phyloP scores from a whole-genome alignment of 1,140 invertebrate genomes.

The Saxidomus purpurata region DNA sequence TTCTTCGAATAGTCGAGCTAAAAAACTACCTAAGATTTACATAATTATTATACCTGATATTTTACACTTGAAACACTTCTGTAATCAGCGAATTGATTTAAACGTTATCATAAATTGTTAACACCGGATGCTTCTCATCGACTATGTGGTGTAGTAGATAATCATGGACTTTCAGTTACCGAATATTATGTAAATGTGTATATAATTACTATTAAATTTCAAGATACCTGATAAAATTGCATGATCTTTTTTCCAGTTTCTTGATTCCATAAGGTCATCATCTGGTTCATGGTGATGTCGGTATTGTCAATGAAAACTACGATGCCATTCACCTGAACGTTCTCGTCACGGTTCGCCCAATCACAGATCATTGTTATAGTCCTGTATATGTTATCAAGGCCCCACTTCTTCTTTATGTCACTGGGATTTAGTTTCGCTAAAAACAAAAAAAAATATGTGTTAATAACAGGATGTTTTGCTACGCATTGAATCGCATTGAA shows the following conservation, averaged over 20 bases:
- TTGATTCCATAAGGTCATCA: slow-evolving; percentile 18
- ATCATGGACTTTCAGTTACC: too few relatives aligned
- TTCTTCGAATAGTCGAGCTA: too few relatives aligned
- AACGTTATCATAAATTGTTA: too few relatives aligned
- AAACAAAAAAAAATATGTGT: not conserved
- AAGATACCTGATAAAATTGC: slow-evolving; percentile 50
- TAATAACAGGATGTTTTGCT: not conserved
- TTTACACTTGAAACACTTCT: too few relatives aligned
- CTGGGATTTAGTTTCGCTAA: not conserved
- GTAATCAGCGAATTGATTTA: too few relatives aligned
- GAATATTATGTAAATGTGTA: too few relatives aligned
- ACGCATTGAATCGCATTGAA: not conserved
- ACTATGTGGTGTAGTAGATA: too few relatives aligned
- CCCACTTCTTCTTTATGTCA: slow-evolving; percentile 39
- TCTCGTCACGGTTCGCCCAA: slow-evolving; percentile 42
- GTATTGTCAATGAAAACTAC: slow-evolving; percentile 36
- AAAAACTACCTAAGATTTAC: too few relatives aligned
- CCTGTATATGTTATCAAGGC: slow-evolving; percentile 17
- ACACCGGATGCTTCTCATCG: too few relatives aligned
- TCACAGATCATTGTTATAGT: slow-evolving; percentile 13
- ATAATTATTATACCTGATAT: too few relatives aligned
- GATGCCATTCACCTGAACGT: slow-evolving; percentile 48
- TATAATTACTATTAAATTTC: too few relatives aligned
- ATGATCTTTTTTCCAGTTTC: slow-evolving; percentile 56
- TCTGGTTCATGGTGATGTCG: slow-evolving; percentile 31